Evolutionary conservation across 2,113 vertebrate species (phyloP).

Genomic region (Riparia riparia): DNA sequence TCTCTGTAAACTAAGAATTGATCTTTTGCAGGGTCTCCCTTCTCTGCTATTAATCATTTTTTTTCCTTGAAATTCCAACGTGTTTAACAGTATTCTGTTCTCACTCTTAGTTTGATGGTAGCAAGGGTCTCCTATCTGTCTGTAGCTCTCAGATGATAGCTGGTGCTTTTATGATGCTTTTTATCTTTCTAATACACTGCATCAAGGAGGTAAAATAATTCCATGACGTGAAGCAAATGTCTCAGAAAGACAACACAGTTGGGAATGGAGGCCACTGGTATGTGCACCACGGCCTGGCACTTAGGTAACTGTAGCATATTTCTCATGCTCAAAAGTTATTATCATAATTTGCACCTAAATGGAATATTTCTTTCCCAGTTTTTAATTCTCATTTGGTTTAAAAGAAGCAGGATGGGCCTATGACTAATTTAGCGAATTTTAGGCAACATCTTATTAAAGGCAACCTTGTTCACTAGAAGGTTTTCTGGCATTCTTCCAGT

Average conservation of each 20-base stretch:
- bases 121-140: background rate
- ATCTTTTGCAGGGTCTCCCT: background rate
- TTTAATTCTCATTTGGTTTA: conserved; percentile 12
- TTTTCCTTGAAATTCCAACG: background rate
- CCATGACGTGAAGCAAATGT: background rate
- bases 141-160: background rate
- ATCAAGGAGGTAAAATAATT: background rate
- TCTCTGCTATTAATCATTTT: background rate
- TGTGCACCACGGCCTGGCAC: background rate
- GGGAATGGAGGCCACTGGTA: background rate
- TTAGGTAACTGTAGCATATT: background rate
- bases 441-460: background rate
- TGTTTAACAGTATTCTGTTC: background rate
- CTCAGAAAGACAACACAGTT: background rate
- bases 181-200: background rate
- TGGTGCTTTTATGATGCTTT: background rate
- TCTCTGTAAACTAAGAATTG: background rate
- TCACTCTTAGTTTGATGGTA: background rate
- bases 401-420: background rate
- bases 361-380: background rate
- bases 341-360: background rate
- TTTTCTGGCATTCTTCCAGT: background rate
- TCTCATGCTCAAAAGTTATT: background rate
- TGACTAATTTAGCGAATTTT: background rate
- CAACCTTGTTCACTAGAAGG: background rate